Base-by-base conservation (phyloP, 1,140 invertebrate species). In the Oncopodura yosiiana region DNA sequence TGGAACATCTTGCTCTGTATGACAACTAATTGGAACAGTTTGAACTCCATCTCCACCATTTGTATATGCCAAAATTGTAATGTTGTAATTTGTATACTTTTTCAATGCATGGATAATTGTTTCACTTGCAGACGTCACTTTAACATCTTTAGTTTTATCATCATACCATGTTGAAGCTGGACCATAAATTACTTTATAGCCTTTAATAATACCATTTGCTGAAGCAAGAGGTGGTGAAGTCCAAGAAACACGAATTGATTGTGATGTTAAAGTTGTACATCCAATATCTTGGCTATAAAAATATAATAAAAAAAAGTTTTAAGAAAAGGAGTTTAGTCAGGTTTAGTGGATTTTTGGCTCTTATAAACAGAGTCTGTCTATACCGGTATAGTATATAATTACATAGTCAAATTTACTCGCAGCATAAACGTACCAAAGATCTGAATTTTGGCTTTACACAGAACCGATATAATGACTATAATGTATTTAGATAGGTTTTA, bases 71-170 rank as follows among this genome's bases (percentile, higher is more conserved):
- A 95, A 71, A 30, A 96, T 89, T 77, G 94, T 87, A 79, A 97
- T 91, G 48, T 87, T 94, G 72, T 96, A 97, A 73, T 97, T 96
- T 1, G 92, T 96, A 69, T 84, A 96, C 69, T 94, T 94, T 69
- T 91, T 87, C 23, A 97, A 73, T 43, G 86, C 88, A 67, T 92
- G 86, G 5, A 94, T 76, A 66, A 92, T 91, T 1, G 90, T 92
- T 71, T 94, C 90, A 67, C 84, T 90, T 53, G 87, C 86, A 36
- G 89, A 82, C 41, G 86, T 89, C 59, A 88, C 91, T 70, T 91
- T 92, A 2, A 86, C 86, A 62, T 91, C 87, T 64, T 89, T 89
- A 12, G 85, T 86, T 64, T 86, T 87, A 68, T 94, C 89, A 70
- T 94, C 82, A 76, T 87, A 89, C 87, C 87, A 92, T 48, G 83